Evolutionary conservation across 2,888 invertebrate genomes (phyloP).

Genomic region (Proisotoma minuta): DNA sequence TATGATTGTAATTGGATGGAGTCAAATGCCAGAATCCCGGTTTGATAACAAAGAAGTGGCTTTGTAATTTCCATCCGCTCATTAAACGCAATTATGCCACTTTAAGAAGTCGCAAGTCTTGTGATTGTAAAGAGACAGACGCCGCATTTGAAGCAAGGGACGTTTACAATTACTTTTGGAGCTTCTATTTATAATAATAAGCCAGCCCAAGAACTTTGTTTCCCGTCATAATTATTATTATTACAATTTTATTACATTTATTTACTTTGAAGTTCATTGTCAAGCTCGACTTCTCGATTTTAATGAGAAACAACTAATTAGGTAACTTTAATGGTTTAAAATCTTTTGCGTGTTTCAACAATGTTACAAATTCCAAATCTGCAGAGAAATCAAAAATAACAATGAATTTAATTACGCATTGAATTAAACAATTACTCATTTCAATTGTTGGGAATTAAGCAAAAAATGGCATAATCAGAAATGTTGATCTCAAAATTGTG

Average conservation of each 20-base stretch:
- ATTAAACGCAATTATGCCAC: too few relatives aligned
- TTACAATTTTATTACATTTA: background rate
- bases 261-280: conserved; percentile 7
- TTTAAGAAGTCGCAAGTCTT: too few relatives aligned
- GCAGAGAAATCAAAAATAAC: background rate
- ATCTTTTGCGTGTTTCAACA: too few relatives aligned
- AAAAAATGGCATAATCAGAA: too few relatives aligned
- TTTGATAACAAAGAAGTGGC: background rate
- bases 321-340: background rate
- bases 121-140: background rate
- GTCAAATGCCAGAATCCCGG: background rate
- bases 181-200: too few relatives aligned
- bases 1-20: background rate
- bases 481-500: too few relatives aligned
- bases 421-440: background rate
- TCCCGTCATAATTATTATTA: too few relatives aligned
- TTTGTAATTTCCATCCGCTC: background rate
- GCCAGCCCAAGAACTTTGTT: too few relatives aligned
- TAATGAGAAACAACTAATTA: conserved; percentile 2
- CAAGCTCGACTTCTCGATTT: conserved; percentile 11
- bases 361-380: too few relatives aligned
- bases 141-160: too few relatives aligned
- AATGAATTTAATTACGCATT: background rate
- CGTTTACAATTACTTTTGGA: too few relatives aligned
- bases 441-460: too few relatives aligned